Percentiles rank a stretch among this genome's conserved stretches.
These are phyloP conservation scores for Mayetiola destructor DNA, from an alignment of 2,888 invertebrate genomes.

Conservation along the genomic window DNA sequence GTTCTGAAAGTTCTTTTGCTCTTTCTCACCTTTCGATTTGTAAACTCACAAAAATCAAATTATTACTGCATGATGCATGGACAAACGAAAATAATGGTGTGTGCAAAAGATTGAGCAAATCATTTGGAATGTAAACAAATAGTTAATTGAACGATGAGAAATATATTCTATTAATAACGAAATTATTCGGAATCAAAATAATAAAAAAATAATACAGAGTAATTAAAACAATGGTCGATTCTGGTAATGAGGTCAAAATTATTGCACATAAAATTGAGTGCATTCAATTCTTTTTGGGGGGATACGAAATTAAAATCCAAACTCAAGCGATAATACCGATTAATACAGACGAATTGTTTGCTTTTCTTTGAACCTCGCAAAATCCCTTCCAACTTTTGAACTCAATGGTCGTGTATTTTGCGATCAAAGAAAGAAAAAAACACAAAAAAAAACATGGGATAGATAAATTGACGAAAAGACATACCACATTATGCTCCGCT, in stretches of 20 bases:
- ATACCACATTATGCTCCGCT: neutral
- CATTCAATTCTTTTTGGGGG: neutral
- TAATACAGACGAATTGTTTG: too few relatives aligned
- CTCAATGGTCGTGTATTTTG: too few relatives aligned
- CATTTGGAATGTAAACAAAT: too few relatives aligned
- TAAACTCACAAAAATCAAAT: neutral
- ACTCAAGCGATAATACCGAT: too few relatives aligned
- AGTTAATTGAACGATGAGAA: too few relatives aligned
- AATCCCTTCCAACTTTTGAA: too few relatives aligned
- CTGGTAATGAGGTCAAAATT: slow-evolving; percentile 2
- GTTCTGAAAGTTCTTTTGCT: neutral
- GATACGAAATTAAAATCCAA: too few relatives aligned
- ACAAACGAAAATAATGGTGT: neutral
- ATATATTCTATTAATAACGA: too few relatives aligned
- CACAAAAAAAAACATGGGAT: too few relatives aligned
- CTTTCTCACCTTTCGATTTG: neutral
- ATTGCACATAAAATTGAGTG: neutral
- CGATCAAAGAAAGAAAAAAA: too few relatives aligned
- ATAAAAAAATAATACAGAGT: neutral
- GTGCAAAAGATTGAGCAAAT: too few relatives aligned
- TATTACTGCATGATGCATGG: neutral
- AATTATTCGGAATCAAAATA: neutral
- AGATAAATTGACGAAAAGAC: neutral
- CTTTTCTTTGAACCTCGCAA: too few relatives aligned
- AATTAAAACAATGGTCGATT: neutral